Evolutionary conservation across 1,140 invertebrate species (phyloP), one percentile per base, ranked within the genome.

Genomic region (Grapholita molesta): DNA sequence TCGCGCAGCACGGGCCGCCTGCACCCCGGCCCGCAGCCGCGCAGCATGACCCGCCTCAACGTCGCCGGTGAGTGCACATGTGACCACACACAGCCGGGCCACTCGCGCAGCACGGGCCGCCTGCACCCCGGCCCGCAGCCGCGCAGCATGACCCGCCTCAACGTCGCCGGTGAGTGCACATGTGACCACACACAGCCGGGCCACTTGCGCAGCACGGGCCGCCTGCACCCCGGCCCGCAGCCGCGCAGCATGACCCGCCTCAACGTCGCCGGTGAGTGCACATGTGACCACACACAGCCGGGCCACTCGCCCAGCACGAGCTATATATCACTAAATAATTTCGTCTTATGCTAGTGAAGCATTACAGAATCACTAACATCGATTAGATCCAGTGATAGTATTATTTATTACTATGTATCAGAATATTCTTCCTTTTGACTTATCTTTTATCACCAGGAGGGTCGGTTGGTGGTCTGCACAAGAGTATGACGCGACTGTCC

Each of bases 401-500:
- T n/a, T n/a, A n/a, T n/a, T n/a, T n/a, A n/a, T n/a, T n/a, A n/a
- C n/a, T n/a, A n/a, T n/a, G n/a, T n/a, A n/a, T n/a, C n/a, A n/a
- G n/a, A n/a, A n/a, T n/a, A n/a, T n/a, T n/a, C n/a, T n/a, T n/a
- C n/a, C n/a, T n/a, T n/a, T n/a, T n/a, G n/a, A n/a, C 30, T 68
- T 57, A 18, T 65, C 15, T 35, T 68, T 24, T 66, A 15, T 76
- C 6, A 71, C 11, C 70, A 93, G 92, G 94, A 35, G 95, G 95
- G 18, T 96, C 95, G 4, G 94, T 96, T 15, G 95, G 95, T 8
- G 95, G 95, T n/a, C 90, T 96, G 0, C 95, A 96, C 82, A 96
- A 96, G 82, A 96, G 95, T 81, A 96, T 96, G 95, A 96, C 95
- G n/a, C 92, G 95, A 38, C 85, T 96, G 42, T 96, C 95, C 70